These are phyloP conservation scores for Idris sp. DNA, from an alignment of 1,140 invertebrate species.

Conservation along the genomic window DNA sequence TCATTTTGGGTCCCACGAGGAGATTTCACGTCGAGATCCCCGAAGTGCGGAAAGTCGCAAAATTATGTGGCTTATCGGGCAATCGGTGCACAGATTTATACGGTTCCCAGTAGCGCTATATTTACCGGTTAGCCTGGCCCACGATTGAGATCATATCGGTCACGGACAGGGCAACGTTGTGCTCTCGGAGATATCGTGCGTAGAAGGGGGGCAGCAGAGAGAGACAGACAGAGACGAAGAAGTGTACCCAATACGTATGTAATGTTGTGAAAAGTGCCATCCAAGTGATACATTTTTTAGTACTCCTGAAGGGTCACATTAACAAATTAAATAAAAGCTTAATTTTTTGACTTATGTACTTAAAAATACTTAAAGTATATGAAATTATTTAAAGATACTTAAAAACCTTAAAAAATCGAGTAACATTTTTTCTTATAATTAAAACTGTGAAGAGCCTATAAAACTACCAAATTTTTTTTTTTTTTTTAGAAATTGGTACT, in stretches of 20 bases:
- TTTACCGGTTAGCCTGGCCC: conserved; percentile 64
- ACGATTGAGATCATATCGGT: conserved; percentile 69
- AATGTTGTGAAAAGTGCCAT: conserved; percentile 45
- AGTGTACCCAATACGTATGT: conserved; percentile 32
- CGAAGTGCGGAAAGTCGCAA: conserved; percentile 68
- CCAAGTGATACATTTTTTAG: no score
- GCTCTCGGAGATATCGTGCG: conserved; percentile 53
- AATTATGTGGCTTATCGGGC: conserved; percentile 69
- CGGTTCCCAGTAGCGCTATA: conserved; percentile 68
- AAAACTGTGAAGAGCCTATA: no score
- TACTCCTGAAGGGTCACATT: no score
- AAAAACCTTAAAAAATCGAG: no score
- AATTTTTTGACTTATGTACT: no score
- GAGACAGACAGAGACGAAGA: conserved; percentile 7
- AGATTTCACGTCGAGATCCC: conserved; percentile 63
- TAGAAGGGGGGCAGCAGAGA: conserved; percentile 7
- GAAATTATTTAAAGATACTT: no score
- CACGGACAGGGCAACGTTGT: conserved; percentile 58
- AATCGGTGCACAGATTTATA: conserved; percentile 67
- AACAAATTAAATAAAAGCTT: no score
- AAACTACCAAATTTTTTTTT: no score
- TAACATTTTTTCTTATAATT: no score
- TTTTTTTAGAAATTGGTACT: no score
- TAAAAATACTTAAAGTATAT: no score
- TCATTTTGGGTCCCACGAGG: conserved; percentile 51